Evolutionary conservation across 2,113 vertebrate species (phyloP).

Genomic region (Neolamprologus toae): DNA sequence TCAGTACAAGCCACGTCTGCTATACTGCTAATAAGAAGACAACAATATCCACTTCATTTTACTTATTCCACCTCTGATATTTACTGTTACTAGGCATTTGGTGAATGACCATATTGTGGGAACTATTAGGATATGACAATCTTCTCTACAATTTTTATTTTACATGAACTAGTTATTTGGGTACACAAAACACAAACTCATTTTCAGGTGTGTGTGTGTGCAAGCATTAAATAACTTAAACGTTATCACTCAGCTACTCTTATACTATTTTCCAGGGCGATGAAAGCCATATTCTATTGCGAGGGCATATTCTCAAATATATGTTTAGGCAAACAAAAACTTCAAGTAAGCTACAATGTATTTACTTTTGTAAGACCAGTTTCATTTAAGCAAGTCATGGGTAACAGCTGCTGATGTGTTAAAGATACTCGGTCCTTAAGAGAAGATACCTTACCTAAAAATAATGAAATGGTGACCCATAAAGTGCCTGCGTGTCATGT

Average conservation of each 20-base stretch:
- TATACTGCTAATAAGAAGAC: not conserved
- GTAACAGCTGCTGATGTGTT: not conserved
- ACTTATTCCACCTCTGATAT: not conserved
- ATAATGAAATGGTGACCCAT: not conserved
- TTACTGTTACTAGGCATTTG: not conserved
- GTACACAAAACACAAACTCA: not conserved
- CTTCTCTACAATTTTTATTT: not conserved
- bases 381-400: not conserved
- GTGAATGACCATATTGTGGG: not conserved
- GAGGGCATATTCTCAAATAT: not conserved
- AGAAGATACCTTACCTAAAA: not conserved
- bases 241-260: not conserved
- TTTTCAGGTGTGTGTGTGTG: not conserved
- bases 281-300: not conserved
- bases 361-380: not conserved
- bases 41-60: not conserved
- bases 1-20: not conserved
- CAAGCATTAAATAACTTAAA: not conserved
- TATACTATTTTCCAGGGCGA: not conserved
- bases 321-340: not conserved
- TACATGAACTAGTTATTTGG: not conserved
- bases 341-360: not conserved
- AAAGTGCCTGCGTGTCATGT: constrained; percentile 21
- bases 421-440: not conserved
- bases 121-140: not conserved